Base-by-base conservation (phyloP, 2,113 vertebrate genomes). In the Podarcis raffonei region DNA sequence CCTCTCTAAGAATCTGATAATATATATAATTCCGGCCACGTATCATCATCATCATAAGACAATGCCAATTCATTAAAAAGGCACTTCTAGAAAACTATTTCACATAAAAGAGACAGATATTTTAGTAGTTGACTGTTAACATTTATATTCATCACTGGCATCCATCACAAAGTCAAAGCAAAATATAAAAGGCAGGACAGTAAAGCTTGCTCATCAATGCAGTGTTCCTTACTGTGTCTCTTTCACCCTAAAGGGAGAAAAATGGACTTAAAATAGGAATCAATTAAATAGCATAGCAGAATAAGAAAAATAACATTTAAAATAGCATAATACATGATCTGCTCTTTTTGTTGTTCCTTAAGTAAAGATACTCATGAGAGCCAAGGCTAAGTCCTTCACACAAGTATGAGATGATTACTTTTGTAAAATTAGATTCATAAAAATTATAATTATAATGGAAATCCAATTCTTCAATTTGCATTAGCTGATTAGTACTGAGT, bases 161-260 rank as follows among this genome's bases (percentile, higher is more conserved):
- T 90, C 90, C 90, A 86, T 91, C 75, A 86, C 68, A 62, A 72
- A 72, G 30, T 48, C 23, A 53, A 75, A 85, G 22, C 6, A 57
- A 75, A 75, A 59, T 72, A 74, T 72, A 74, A 57, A 25, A 85
- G 3, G 62, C 62, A 81, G n/a, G 42, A 35, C 35, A 90, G 78
- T 86, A 92, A 93, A 92, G 80, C 37, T 94, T 84, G 72, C 57
- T 93, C 71, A 90, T 92, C 93, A 89, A 87, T 91, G 91, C 80
- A 89, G 87, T 87, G 91, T 93, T 92, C 89, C 91, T 95, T 93
- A 91, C 94, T 94, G 93, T 77, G 81, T 83, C 75, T 23, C 8
- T 57, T 94, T 91, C 94, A 91, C 88, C 92, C 87, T 83, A 81
- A 85, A 68, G 88, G 89, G 71, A 79, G 83, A 92, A 92, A 92